Conservation (phyloP, 2,113 vertebrate genomes). For the Periophthalmus modestus region DNA sequence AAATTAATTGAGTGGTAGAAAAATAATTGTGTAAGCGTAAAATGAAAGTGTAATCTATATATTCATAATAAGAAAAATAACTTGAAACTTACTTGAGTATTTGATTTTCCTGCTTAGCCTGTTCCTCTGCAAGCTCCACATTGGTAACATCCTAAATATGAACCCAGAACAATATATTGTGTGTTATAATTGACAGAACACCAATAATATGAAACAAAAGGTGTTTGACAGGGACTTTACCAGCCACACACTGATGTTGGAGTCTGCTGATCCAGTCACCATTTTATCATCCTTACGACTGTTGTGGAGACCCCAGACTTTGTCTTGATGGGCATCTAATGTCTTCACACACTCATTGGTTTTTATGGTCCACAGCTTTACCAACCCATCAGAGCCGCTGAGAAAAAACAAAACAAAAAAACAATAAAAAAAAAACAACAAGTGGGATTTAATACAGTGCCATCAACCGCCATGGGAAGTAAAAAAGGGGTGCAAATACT, state of each 20-base stretch:
- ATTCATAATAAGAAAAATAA: not conserved
- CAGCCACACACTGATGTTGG: constrained; percentile 88
- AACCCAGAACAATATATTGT: constrained; percentile 8
- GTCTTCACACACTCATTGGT: constrained; percentile 94
- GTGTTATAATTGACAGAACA: not conserved
- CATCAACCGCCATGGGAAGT: not conserved
- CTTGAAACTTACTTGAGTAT: constrained; percentile 84
- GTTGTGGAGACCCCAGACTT: constrained; percentile 93
- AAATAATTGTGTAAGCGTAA: too few species aligned
- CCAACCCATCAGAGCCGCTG: constrained; percentile 91
- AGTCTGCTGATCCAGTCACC: constrained; percentile 89
- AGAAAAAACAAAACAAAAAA: constrained; percentile 12
- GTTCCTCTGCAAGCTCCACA: constrained; percentile 85
- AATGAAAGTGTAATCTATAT: too few species aligned
- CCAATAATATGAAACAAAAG: not conserved
- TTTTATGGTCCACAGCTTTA: constrained; percentile 98
- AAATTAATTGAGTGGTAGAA: not conserved
- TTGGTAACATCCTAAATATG: constrained; percentile 90
- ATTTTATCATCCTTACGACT: constrained; percentile 81
- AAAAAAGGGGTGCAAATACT: not conserved
- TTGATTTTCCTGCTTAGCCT: constrained; percentile 88
- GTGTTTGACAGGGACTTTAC: constrained; percentile 58
- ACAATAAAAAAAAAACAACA: not conserved
- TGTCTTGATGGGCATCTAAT: constrained; percentile 89
- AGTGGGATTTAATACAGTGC: too few species aligned